Evolutionary conservation across 2,888 invertebrate genomes (phyloP), one percentile per base, ranked within the genome.

Genomic region (Cordilura impudica): DNA sequence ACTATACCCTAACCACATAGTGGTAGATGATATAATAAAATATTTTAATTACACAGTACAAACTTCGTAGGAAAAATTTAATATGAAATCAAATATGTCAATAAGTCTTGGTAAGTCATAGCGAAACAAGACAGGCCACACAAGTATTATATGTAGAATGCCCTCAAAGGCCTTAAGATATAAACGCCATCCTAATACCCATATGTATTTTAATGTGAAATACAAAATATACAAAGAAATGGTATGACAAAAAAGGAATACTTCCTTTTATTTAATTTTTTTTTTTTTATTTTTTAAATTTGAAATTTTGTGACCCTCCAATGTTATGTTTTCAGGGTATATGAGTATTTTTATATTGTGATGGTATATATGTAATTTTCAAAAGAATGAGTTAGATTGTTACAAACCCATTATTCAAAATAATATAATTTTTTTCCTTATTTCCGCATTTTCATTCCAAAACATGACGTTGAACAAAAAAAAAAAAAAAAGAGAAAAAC

Each of bases 381-480:
- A 12, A 39, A 39, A 14, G 63, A 10, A 47, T 63, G 61, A 39
- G 26, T 45, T 45, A 18, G 29, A 29, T 14, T 12, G 4, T 10
- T 60, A 29, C 60, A 60, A 51, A 51, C 35, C 23, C 63, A 65
- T 72, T 54, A 63, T 31, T 47, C 18, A 31, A 63, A 54, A 49
- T 21, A 45, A 35, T 26, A n/a, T 29, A 51, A 51, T 45, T 56
- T 29, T 51, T 49, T 65, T n/a, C 23, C n/a, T 35, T 53, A 39
- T 53, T 31, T 65, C 16, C 26, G 47, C 19, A 19, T 29, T 49
- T 10, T 29, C 21, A 66, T 66, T 74, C 67, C 16, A 45, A 60
- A 31, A 16, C 1, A 43, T 45, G 43, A 45, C 21, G 6, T 35
- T 19, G 45, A 14, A 8, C 16, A 14, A 31, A 31, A 18, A 14